A percentile compares a stretch with the other conserved stretches of the same genome.
phyloP scores from a whole-genome alignment of 1,140 invertebrate genomes.

The Cydia strobilella region DNA sequence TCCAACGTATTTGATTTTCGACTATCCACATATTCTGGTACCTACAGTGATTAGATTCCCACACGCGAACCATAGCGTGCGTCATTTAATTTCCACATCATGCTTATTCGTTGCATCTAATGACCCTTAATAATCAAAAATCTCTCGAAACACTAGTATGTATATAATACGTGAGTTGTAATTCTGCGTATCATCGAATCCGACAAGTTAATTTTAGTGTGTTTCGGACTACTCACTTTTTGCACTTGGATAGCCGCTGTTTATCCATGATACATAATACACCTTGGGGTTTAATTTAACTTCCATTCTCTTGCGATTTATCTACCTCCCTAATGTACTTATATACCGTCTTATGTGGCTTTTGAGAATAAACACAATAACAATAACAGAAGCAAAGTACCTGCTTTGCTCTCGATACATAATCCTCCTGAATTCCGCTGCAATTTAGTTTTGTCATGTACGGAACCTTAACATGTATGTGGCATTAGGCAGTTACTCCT shows the following conservation, averaged over 20 bases:
- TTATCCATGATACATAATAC: no score
- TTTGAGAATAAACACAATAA: no score
- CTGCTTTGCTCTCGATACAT: not conserved
- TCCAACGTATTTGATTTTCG: not conserved
- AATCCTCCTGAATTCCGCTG: not conserved
- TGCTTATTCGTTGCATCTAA: slow-evolving; percentile 8
- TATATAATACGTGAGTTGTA: not conserved
- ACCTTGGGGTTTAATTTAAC: not conserved
- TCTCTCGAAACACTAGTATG: not conserved
- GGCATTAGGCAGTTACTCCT: not conserved
- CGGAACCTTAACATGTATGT: slow-evolving; percentile 5
- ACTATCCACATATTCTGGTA: not conserved
- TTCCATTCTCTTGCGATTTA: not conserved
- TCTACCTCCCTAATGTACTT: no score
- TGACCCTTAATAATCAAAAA: slow-evolving; percentile 16
- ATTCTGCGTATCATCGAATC: slow-evolving; percentile 14
- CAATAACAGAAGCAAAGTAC: no score
- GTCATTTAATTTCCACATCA: slow-evolving; percentile 24
- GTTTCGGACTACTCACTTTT: not conserved
- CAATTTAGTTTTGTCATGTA: not conserved
- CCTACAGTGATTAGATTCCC: not conserved
- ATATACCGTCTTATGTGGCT: no score
- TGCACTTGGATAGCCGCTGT: no score
- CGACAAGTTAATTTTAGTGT: not conserved
- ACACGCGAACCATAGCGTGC: slow-evolving; percentile 22